Conservation (phyloP, 2,797 vertebrate genomes). For the Coccyzus lansbergi region DNA sequence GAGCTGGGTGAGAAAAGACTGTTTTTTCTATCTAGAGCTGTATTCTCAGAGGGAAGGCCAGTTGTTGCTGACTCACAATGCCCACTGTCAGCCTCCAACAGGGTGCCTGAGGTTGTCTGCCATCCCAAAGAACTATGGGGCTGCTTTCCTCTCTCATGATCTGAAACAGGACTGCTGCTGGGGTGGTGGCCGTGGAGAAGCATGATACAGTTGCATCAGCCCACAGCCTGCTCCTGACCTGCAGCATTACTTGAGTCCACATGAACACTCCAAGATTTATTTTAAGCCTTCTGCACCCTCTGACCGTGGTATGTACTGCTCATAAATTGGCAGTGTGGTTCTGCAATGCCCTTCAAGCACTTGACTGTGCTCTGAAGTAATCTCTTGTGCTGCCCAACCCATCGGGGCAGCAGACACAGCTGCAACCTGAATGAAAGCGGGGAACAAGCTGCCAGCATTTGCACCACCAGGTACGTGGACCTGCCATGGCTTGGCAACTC, state of each 20-base stretch:
- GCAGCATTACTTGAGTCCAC: not conserved
- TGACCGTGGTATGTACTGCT: not conserved
- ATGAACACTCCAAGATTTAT: not conserved
- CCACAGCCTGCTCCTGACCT: not conserved
- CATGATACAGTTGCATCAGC: not conserved
- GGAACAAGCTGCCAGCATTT: not conserved
- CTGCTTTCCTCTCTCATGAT: not conserved
- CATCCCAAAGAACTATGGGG: not conserved
- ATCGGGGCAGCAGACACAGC: not conserved
- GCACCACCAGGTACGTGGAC: not conserved
- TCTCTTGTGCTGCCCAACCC: not conserved
- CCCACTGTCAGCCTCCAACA: not conserved
- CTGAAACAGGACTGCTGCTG: not conserved
- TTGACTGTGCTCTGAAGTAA: not conserved
- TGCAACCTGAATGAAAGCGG: not conserved
- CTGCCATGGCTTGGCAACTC: not conserved
- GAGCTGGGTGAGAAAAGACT: not conserved
- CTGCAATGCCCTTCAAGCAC: not conserved
- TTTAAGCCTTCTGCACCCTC: not conserved
- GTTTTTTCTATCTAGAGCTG: not conserved
- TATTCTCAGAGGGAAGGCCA: not conserved
- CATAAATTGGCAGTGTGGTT: not conserved
- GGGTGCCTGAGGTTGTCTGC: not conserved
- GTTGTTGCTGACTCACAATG: not conserved
- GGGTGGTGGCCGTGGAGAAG: not conserved